Conservation (phyloP, 2,888 invertebrate species). For the Timema cristinae region DNA sequence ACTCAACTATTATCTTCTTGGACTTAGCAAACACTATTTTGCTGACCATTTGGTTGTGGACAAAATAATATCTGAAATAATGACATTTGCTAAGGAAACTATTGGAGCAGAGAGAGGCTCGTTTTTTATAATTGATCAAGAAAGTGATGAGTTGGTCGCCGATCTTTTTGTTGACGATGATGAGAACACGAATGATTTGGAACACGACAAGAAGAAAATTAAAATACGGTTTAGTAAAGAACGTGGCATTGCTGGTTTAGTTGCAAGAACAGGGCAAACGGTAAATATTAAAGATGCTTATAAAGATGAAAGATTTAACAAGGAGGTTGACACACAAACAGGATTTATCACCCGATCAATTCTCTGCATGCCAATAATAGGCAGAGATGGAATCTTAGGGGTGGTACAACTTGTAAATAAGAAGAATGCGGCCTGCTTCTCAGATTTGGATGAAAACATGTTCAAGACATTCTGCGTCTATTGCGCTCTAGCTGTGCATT, state of each 20-base stretch:
- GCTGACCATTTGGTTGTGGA: constrained; percentile 44
- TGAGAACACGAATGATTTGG: constrained; percentile 46
- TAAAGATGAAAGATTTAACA: constrained; percentile 52
- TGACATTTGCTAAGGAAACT: constrained; percentile 55
- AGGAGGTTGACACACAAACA: constrained; percentile 52
- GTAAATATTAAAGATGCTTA: constrained; percentile 55
- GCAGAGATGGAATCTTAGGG: constrained; percentile 48
- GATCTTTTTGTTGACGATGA: constrained; percentile 60
- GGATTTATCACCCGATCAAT: constrained; percentile 55
- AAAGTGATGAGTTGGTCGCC: constrained; percentile 47
- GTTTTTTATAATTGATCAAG: constrained; percentile 54
- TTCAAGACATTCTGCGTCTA: constrained; percentile 56
- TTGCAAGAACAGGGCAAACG: constrained; percentile 48
- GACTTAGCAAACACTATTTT: constrained; percentile 41
- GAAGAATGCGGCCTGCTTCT: constrained; percentile 47
- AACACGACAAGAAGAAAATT: constrained; percentile 46
- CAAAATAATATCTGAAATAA: constrained; percentile 57
- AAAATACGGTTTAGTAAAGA: constrained; percentile 51
- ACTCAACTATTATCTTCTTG: constrained; percentile 44
- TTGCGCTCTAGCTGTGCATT: constrained; percentile 56
- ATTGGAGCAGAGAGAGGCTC: constrained; percentile 55
- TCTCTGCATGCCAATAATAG: constrained; percentile 53
- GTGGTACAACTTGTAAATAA: constrained; percentile 58
- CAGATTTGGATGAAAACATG: constrained; percentile 51
- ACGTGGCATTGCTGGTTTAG: constrained; percentile 52